Conservation (phyloP, 2,113 vertebrate genomes). For the Phyllostomus discolor region DNA sequence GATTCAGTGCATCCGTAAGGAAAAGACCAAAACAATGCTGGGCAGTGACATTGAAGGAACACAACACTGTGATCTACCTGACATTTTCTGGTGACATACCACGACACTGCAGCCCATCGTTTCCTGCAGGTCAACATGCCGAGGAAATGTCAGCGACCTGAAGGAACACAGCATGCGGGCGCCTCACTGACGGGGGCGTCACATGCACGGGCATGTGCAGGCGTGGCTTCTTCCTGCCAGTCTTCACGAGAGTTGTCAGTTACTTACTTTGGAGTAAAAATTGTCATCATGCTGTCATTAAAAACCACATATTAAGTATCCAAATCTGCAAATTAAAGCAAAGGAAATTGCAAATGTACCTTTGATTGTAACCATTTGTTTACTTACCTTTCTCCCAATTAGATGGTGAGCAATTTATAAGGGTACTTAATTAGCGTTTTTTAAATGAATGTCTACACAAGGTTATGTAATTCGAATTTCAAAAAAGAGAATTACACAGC, state of each 20-base stretch:
- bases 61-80: background rate
- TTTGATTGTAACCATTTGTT: background rate
- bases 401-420: background rate
- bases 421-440: background rate
- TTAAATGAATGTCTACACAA: background rate
- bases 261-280: background rate
- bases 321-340: background rate
- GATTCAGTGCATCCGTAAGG: background rate
- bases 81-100: background rate
- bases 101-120: background rate
- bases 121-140: background rate
- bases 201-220: background rate
- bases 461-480: background rate
- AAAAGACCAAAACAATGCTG: background rate
- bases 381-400: background rate
- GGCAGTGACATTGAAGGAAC: background rate
- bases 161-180: background rate
- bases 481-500: background rate
- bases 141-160: slow-evolving; percentile 23
- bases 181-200: background rate
- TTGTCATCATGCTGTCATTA: background rate
- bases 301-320: background rate
- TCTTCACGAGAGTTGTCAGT: background rate
- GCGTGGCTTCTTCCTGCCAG: background rate
- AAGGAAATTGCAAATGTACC: background rate